Evolutionary conservation across 2,888 invertebrate species (phyloP).

Genomic region (Anthophora plumipes): DNA sequence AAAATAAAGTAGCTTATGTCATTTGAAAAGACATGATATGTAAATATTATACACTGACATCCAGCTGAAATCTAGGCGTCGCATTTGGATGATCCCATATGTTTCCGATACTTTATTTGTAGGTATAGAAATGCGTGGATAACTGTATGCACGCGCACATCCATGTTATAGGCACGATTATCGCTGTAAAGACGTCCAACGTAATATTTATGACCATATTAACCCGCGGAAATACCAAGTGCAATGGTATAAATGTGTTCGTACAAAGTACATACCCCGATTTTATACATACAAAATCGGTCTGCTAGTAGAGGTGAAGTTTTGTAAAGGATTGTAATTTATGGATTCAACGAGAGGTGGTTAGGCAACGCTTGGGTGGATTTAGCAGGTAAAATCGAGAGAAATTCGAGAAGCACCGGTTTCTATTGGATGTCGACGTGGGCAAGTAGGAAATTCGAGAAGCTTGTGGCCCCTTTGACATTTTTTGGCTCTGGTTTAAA

Average conservation of each 20-base stretch:
- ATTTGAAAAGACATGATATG: no score
- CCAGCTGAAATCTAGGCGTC: no score
- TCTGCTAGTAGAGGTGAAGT: constrained; percentile 28
- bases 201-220: constrained; percentile 70
- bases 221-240: constrained; percentile 68
- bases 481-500: not conserved
- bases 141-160: not conserved
- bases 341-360: constrained; percentile 29
- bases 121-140: no score
- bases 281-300: constrained; percentile 61
- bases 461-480: not conserved
- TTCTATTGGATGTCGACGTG: not conserved
- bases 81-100: no score
- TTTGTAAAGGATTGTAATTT: constrained; percentile 52
- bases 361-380: not conserved
- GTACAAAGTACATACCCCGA: constrained; percentile 58
- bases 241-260: constrained; percentile 54
- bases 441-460: not conserved
- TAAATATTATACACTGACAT: no score
- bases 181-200: constrained; percentile 60
- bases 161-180: constrained; percentile 39
- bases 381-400: not conserved
- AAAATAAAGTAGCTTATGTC: no score
- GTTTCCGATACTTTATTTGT: no score
- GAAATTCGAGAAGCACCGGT: constrained; percentile 22